Base-by-base conservation (phyloP, 2,113 vertebrate genomes). In the Clinocottus analis region DNA sequence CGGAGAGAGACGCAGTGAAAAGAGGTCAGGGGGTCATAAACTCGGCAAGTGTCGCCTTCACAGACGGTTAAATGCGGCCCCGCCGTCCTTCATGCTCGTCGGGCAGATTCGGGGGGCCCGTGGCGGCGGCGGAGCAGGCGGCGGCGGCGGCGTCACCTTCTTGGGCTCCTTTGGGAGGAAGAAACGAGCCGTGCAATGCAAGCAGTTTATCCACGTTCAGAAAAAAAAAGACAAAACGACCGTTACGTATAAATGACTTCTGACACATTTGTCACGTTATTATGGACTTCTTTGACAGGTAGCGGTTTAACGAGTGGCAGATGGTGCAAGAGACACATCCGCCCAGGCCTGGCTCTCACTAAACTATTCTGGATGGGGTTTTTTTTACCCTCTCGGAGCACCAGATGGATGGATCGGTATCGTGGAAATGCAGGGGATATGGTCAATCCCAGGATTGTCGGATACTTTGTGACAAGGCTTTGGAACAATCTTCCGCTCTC, bases 21-120 rank as follows among this genome's bases (percentile, higher is more conserved):
- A 11, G 39, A 13, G 87, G 90, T 90, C 88, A 88, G 61, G 90
- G 90, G 92, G 87, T 90, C 90, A 87, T 91, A 85, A 92, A 91
- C 74, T 86, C 79, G 35, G 81, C 68, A 77, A 85, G 83, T 90
- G 88, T 91, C 88, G 89, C 88, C 81, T 85, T 91, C 85, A 79
- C 85, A 86, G 81, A 80, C 80, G 49, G 84, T 91, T 92, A 88
- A 84, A 80, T 89, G 29, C 58, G 83, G 73, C 79, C 72, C 72
- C 9, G 7, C 13, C 60, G 89, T 88, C 85, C 84, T 89, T 92
- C 88, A 87, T 74, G 84, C 75, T 79, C 79, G 21, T 65, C 76
- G 75, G 74, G 33, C 78, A 58, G 65, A 73, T 75, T 29, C 72
- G 25, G 37, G 43, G 39, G 29, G 29, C 29, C 12, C n/a, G n/a